phyloP scores from a whole-genome alignment of 2,113 vertebrate species.

The Petrocephalus zakoni region DNA sequence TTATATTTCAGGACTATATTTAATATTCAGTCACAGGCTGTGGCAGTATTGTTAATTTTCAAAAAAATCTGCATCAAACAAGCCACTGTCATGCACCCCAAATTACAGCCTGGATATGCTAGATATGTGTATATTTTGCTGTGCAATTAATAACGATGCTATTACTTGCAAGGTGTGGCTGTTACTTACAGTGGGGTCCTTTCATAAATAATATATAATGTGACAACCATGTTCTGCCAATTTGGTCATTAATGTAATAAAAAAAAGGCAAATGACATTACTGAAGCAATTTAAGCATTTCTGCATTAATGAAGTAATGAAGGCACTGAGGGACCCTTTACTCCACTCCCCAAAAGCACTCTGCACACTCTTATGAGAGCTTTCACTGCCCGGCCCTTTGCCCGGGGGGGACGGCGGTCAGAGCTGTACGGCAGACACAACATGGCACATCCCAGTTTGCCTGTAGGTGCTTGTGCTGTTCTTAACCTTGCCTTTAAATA shows the following conservation, averaged over 20 bases:
- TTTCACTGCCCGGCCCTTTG: background rate
- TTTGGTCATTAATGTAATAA: slow-evolving; percentile 7
- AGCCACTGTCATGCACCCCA: background rate
- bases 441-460: background rate
- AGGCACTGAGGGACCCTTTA: no score
- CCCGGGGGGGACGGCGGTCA: background rate
- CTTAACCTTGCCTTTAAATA: background rate
- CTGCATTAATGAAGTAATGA: background rate
- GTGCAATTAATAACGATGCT: background rate
- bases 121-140: background rate
- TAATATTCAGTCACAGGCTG: background rate
- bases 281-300: background rate
- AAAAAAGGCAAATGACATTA: background rate
- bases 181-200: background rate
- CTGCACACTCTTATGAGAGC: background rate
- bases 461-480: background rate
- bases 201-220: background rate
- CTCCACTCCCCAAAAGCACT: background rate
- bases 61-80: background rate
- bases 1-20: background rate
- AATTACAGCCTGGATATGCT: background rate
- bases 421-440: background rate
- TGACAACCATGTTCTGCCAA: background rate
- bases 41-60: background rate
- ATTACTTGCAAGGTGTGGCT: background rate